Percentiles rank a stretch among this genome's conserved stretches.
Conservation (phyloP, 92 coral and sea anemone genomes). For the Phenganax marumi region DNA sequence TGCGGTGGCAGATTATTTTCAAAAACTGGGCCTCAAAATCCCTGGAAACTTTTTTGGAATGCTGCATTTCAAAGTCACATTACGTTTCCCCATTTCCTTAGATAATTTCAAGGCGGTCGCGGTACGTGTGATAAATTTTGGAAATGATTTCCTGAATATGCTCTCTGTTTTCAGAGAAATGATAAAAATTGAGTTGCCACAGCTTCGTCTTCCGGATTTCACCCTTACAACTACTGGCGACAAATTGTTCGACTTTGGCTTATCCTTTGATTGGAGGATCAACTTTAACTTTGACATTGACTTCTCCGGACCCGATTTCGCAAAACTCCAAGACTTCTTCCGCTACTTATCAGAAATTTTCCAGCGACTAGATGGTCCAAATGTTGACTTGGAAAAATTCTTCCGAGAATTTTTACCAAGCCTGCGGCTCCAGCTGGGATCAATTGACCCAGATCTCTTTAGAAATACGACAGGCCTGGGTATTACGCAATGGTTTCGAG, state of each 20-base stretch:
- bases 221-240: slow-evolving; percentile 48
- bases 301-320: slow-evolving; percentile 60
- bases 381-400: slow-evolving; percentile 65
- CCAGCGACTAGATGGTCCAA: slow-evolving; percentile 61
- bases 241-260: slow-evolving; percentile 68
- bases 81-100: slow-evolving; percentile 72
- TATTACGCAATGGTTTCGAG: slow-evolving; percentile 50
- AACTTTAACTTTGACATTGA: slow-evolving; percentile 68
- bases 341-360: slow-evolving; percentile 62
- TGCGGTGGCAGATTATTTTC: slow-evolving; percentile 77
- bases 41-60: slow-evolving; percentile 74
- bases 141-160: slow-evolving; percentile 75
- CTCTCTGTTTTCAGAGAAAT: slow-evolving; percentile 66
- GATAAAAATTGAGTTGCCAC: slow-evolving; percentile 60
- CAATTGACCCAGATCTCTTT: slow-evolving; percentile 25
- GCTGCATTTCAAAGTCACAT: slow-evolving; percentile 73
- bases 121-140: slow-evolving; percentile 63
- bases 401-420: slow-evolving; percentile 72
- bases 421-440: slow-evolving; percentile 49
- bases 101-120: slow-evolving; percentile 62
- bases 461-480: slow-evolving; percentile 20
- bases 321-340: slow-evolving; percentile 53
- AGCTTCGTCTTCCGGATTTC: slow-evolving; percentile 59
- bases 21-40: slow-evolving; percentile 51
- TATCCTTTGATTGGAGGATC: slow-evolving; percentile 75